Base-by-base conservation (phyloP, 2,113 vertebrate species). In the Bufo gargarizans region DNA sequence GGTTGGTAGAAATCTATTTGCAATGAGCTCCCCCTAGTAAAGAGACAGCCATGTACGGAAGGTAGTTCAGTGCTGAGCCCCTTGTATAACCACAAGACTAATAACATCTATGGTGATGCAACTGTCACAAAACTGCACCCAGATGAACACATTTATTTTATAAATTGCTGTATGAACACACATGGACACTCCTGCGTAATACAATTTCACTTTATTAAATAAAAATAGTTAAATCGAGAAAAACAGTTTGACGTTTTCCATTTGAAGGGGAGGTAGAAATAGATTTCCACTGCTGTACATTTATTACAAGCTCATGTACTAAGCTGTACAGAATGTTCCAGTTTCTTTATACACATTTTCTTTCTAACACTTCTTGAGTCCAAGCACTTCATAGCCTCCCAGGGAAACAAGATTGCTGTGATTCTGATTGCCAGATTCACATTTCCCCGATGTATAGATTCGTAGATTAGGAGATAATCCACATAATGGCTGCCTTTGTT, bases 141-240 rank as follows among this genome's bases (percentile, higher is more conserved):
- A 55, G 56, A 59, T 11, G 3, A 11, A 59, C 3, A 59, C 56
- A 6, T 58, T 13, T 11, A 1, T 10, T 58, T 58, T 11, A 3
- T 16, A 72, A 72, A 13, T 13, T 6, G 13, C 43, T 47, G 12
- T 74, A 47, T 47, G 13, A 47, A 47, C 71, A 74, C 65, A 69
- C 14, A 72, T 13, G 22, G 33, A 74, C 43, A 74, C 71, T 47
- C 14, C 49, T 74, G 6, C 10, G 6, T 74, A 47, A 74, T 74
- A 74, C 71, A 74, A 14, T 47, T 74, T 71, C 67, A 22, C 69
- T 74, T 74, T 74, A 74, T 74, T 74, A 74, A 74, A 74, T 74
- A 74, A 74, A 74, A 74, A 74, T 47, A 74, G 71, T 74, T 47
- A 69, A 72, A 74, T 74, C 71, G 8, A 74, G 47, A 74, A 74